Percentiles rank a stretch among this genome's conserved stretches.
These are phyloP conservation scores for Laodelphax striatellus DNA, from an alignment of 1,140 invertebrate genomes.

Conservation along the genomic window DNA sequence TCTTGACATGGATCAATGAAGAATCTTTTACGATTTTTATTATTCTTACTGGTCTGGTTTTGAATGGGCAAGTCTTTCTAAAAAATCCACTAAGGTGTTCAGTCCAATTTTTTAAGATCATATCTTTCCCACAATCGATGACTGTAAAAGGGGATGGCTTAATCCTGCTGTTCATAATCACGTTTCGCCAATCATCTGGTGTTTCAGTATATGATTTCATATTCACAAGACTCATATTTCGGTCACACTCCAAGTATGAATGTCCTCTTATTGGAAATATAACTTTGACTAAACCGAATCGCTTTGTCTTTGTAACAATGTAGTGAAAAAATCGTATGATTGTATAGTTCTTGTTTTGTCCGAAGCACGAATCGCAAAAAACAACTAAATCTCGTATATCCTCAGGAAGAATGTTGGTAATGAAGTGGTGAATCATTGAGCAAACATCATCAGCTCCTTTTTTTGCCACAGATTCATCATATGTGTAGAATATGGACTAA, in stretches of 20 bases:
- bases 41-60: not conserved
- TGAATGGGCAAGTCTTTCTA: not conserved
- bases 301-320: not conserved
- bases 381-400: conserved; percentile 12
- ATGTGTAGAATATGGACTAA: conserved; percentile 17
- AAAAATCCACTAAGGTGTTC: not conserved
- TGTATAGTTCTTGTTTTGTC: conserved; percentile 9
- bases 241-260: conserved; percentile 12
- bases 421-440: conserved; percentile 15
- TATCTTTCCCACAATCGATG: not conserved
- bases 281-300: conserved; percentile 3
- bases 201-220: not conserved
- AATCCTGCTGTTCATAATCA: not conserved
- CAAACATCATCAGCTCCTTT: conserved; percentile 19
- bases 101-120: not conserved
- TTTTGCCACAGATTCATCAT: conserved; percentile 15
- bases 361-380: conserved; percentile 1
- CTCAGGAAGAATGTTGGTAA: conserved; percentile 9
- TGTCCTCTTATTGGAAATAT: conserved; percentile 9
- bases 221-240: conserved; percentile 8
- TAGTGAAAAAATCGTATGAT: conserved; percentile 9
- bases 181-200: conserved; percentile 2
- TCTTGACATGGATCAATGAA: no score
- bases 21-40: no score
- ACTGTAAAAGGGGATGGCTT: conserved; percentile 15